phyloP scores from a whole-genome alignment of 2,113 vertebrate genomes.

The Equus przewalskii region DNA sequence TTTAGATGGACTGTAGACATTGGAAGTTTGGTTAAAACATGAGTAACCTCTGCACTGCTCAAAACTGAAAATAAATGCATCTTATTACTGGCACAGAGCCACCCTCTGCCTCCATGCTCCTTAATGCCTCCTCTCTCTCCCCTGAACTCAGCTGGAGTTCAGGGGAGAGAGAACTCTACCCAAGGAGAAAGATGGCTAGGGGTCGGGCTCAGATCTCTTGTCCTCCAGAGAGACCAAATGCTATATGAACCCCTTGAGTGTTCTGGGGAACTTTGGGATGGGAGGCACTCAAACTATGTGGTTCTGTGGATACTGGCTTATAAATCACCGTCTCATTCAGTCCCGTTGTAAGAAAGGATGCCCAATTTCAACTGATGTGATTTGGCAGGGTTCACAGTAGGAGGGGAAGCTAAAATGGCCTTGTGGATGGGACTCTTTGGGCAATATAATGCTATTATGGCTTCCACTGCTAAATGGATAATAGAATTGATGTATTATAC shows the following conservation, averaged over 20 bases:
- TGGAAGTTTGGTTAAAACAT: not conserved
- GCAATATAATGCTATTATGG: not conserved
- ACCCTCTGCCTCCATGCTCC: not conserved
- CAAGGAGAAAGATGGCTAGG: not conserved
- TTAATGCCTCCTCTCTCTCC: no score
- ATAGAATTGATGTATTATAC: not conserved
- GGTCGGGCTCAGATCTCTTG: not conserved
- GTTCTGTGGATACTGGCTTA: not conserved
- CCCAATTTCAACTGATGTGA: not conserved
- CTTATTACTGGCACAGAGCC: not conserved
- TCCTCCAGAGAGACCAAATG: not conserved
- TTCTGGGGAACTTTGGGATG: not conserved
- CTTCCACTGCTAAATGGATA: not conserved
- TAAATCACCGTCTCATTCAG: not conserved
- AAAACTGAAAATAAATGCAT: not conserved
- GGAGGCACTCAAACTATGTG: not conserved
- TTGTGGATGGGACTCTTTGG: not conserved
- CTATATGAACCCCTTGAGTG: not conserved
- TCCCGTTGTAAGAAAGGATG: not conserved
- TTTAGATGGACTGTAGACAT: not conserved
- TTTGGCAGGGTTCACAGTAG: not conserved
- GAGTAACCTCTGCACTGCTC: not conserved
- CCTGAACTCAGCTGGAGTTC: not conserved
- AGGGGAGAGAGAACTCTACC: no score
- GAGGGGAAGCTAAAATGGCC: not conserved